A percentile compares a stretch with the other conserved stretches of the same genome.
phyloP scores from a whole-genome alignment of 2,888 invertebrate genomes.

The Drosophila koepferae region DNA sequence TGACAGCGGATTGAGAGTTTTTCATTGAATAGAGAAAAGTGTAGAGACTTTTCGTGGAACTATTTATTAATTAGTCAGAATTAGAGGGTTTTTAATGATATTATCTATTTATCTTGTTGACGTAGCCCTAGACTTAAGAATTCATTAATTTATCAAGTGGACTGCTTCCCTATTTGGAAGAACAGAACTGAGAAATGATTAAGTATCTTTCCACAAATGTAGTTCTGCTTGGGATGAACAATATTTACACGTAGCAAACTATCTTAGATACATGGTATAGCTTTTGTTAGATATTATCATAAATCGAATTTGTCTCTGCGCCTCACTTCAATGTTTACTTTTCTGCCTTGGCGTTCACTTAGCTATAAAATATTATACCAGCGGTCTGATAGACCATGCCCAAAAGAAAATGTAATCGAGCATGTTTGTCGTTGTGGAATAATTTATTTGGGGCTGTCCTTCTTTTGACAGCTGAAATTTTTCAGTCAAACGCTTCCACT shows the following conservation, averaged over 20 bases:
- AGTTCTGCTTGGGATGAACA: neutral
- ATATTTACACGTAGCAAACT: neutral
- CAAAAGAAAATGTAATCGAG: conserved; percentile 34
- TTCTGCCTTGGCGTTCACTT: conserved; percentile 2
- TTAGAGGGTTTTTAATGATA: neutral
- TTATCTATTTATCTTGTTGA: conserved; percentile 30
- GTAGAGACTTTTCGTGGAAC: neutral
- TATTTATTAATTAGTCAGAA: conserved; percentile 7
- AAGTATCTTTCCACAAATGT: neutral
- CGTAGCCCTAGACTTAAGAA: conserved; percentile 15
- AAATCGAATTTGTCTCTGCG: neutral
- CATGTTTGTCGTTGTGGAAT: conserved; percentile 47
- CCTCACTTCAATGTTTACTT: conserved; percentile 20
- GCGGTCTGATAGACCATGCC: conserved; percentile 5
- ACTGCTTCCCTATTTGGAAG: neutral
- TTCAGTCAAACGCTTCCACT: conserved; percentile 36
- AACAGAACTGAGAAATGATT: neutral
- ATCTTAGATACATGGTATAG: neutral
- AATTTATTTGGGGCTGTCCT: conserved; percentile 44
- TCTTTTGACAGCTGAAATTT: conserved; percentile 41
- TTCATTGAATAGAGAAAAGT: neutral
- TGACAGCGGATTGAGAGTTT: neutral
- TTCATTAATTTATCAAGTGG: conserved; percentile 53
- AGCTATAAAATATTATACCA: conserved; percentile 27
- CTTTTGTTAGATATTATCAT: neutral